phyloP scores from a whole-genome alignment of 53 echinoderm and acorn worm genomes.

The Mesocentrotus franciscanus region DNA sequence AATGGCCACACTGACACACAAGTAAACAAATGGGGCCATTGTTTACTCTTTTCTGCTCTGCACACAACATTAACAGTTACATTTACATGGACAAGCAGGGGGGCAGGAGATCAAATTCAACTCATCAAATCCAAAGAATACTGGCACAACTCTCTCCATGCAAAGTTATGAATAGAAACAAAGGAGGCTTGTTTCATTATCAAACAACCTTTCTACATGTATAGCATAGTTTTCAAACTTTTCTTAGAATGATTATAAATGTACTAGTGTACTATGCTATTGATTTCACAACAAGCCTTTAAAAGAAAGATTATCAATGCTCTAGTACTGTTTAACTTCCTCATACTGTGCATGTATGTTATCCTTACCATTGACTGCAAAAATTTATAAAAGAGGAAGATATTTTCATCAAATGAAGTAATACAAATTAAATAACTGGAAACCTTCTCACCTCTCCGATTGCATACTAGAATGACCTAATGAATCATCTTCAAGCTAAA shows the following conservation, averaged over 20 bases:
- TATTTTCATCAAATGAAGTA: too few species aligned
- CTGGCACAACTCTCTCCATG: not conserved
- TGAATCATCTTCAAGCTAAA: too few species aligned
- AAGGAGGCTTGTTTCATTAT: not conserved
- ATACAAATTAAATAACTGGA: too few species aligned
- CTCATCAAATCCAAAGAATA: not conserved
- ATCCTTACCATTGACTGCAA: too few species aligned
- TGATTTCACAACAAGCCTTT: not conserved
- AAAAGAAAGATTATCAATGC: too few species aligned
- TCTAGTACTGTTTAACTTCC: too few species aligned
- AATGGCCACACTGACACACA: not conserved
- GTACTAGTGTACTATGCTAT: not conserved
- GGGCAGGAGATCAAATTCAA: not conserved
- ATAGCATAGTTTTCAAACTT: not conserved
- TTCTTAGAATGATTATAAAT: not conserved
- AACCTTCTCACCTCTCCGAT: not conserved
- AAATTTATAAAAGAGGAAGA: too few species aligned
- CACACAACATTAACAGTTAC: not conserved
- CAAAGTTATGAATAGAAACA: not conserved
- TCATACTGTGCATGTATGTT: too few species aligned
- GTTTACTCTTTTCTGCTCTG: constrained; percentile 41
- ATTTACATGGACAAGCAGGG: not conserved
- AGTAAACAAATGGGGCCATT: constrained; percentile 7
- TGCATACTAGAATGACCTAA: not conserved
- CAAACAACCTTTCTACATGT: not conserved